phyloP scores from a whole-genome alignment of 1,140 invertebrate species.

The Heliconius nattereri region DNA sequence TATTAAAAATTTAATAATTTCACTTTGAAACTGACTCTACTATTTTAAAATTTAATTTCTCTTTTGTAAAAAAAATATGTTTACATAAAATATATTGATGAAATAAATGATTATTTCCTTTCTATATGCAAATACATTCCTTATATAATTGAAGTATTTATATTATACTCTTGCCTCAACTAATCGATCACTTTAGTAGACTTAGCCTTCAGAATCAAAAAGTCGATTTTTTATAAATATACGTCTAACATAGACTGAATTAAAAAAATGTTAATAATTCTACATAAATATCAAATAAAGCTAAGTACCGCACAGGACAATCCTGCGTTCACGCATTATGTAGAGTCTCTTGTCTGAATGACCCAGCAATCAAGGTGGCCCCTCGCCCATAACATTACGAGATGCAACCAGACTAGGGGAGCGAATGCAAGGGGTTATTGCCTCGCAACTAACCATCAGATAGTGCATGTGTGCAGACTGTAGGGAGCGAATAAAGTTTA shows the following conservation, averaged over 20 bases:
- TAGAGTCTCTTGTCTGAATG: constrained; percentile 28
- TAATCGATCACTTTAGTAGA: background rate
- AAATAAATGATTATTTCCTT: background rate
- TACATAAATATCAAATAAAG: background rate
- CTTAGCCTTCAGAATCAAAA: background rate
- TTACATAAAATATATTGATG: background rate
- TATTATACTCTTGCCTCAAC: no score
- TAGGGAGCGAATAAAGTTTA: constrained; percentile 79
- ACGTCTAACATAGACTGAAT: background rate
- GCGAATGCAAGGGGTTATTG: constrained; percentile 75
- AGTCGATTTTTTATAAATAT: background rate
- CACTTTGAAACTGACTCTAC: no score
- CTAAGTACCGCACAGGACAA: background rate
- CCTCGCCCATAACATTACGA: constrained; percentile 73
- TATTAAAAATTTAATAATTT: no score
- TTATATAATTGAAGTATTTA: no score
- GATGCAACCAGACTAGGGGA: constrained; percentile 68
- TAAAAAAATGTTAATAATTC: background rate
- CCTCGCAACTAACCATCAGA: constrained; percentile 67
- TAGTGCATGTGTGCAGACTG: constrained; percentile 68
- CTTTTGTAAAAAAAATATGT: no score
- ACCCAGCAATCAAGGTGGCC: constrained; percentile 59
- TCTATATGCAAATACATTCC: background rate
- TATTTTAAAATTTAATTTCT: no score
- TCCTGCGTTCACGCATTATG: constrained; percentile 17